Evolutionary conservation across 2,797 vertebrate species (phyloP).

Genomic region (Fistularia commersonii): DNA sequence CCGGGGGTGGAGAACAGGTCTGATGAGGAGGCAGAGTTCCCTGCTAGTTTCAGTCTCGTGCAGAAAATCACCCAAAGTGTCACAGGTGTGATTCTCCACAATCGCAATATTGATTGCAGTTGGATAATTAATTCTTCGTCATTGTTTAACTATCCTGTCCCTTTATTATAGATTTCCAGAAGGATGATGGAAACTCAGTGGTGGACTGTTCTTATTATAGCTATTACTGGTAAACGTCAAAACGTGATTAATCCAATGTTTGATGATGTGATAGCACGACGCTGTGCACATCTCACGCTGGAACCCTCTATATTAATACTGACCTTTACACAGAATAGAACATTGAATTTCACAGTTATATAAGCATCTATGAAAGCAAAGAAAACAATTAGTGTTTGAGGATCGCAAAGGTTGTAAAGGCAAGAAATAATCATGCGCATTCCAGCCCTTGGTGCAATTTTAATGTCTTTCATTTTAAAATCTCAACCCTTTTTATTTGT

Average conservation of each 20-base stretch:
- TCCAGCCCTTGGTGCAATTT: constrained; percentile 10
- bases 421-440: too few relatives aligned
- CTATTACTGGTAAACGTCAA: neutral
- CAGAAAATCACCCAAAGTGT: constrained; percentile 7
- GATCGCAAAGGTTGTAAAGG: neutral
- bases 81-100: constrained; percentile 7
- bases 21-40: constrained; percentile 60
- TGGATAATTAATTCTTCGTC: constrained; percentile 17
- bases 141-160: constrained; percentile 1
- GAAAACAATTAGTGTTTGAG: neutral
- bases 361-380: neutral
- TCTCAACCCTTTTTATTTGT: constrained; percentile 11
- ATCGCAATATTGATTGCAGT: constrained; percentile 19
- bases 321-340: constrained; percentile 8
- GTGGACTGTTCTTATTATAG: too few relatives aligned
- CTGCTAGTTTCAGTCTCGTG: constrained; percentile 39
- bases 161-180: too few relatives aligned
- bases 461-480: constrained; percentile 7
- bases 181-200: too few relatives aligned
- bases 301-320: constrained; percentile 5
- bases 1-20: constrained; percentile 53
- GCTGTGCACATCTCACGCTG: constrained; percentile 10
- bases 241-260: neutral
- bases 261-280: neutral
- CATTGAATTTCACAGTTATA: too few relatives aligned